Evolutionary conservation across 2,888 invertebrate species (phyloP).

Genomic region (Hirtodrosophila histrioides): DNA sequence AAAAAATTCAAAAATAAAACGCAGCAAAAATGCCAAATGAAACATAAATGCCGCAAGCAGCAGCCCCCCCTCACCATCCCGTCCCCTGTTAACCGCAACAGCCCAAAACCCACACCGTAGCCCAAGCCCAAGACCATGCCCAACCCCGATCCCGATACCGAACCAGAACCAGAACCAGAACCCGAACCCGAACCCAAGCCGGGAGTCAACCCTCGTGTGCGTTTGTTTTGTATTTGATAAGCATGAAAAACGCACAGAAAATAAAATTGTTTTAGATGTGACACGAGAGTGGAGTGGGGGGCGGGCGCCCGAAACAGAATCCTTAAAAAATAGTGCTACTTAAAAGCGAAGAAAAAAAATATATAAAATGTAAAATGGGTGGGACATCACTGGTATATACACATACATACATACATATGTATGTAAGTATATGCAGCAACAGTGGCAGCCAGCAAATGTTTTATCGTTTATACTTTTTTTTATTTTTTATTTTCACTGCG

Average conservation of each 20-base stretch:
- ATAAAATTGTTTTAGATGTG: slow-evolving; percentile 64
- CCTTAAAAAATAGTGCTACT: slow-evolving; percentile 80
- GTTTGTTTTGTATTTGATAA: slow-evolving; percentile 82
- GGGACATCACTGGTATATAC: slow-evolving; percentile 32
- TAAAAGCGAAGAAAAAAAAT: slow-evolving; percentile 60
- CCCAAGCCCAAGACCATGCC: not conserved
- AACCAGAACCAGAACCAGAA: slow-evolving; percentile 10
- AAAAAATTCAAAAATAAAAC: slow-evolving; percentile 61
- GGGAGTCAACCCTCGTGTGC: slow-evolving; percentile 66
- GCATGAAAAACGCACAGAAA: slow-evolving; percentile 73
- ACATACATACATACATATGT: slow-evolving; percentile 6
- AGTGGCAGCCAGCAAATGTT: slow-evolving; percentile 66
- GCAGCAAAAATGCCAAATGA: slow-evolving; percentile 75
- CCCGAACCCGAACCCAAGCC: slow-evolving; percentile 2
- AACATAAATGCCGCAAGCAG: slow-evolving; percentile 70
- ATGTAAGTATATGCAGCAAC: slow-evolving; percentile 10
- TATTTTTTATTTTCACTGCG: slow-evolving; percentile 64
- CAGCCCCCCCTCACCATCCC: slow-evolving; percentile 19
- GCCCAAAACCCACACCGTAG: slow-evolving; percentile 2
- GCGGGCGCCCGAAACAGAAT: slow-evolving; percentile 64
- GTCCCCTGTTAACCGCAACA: slow-evolving; percentile 50
- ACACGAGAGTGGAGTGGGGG: slow-evolving; percentile 4
- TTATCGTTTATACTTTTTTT: slow-evolving; percentile 75
- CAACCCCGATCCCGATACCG: slow-evolving; percentile 2
- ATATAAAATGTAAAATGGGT: slow-evolving; percentile 62